Evolutionary conservation across 2,797 vertebrate genomes (phyloP), one percentile per base, ranked within the genome.

Genomic region (Takifugu ocellatus): DNA sequence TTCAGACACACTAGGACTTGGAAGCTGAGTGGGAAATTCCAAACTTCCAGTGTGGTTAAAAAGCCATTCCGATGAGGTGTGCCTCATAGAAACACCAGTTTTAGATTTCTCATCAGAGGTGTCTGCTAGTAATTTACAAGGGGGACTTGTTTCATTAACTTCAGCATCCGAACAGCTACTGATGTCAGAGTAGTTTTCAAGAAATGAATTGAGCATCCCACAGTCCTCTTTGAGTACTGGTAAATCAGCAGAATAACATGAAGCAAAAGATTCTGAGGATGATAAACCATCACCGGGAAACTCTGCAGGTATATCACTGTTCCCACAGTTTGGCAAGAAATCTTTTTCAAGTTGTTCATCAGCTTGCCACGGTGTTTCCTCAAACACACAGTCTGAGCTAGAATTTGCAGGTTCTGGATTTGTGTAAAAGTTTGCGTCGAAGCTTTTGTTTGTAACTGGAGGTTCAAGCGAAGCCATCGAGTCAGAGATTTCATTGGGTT

Each of bases 121-220:
- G 72, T 58, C 55, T 64, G 61, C 59, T 65, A 75, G 77, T 36
- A 86, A 84, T 54, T 84, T 82, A 68, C 81, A 85, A 48, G 81
- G 72, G 9, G 81, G 75, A n/a, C 77, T 81, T 67, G 72, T 66
- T 67, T 80, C 76, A 63, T 59, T 33, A 21, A 51, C 44, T 54
- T 87, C 84, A 50, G 71, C 43, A 50, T 91, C 86, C 0, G 89
- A 91, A 66, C 84, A 90, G 70, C 82, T 91, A 72, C 85, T 90
- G 55, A 91, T 81, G 81, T 92, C 89, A 0, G 89, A 89, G 64
- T 83, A 91, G 64, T 81, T 77, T 16, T 83, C 87, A 58, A 87
- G 72, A 78, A 77, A 77, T 61, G 76, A 29, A 25, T 67, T 58
- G 56, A 84, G 53, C 27, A 84, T 75, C 66, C 63, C 74, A 84